Conservation (phyloP, 2,888 invertebrate genomes). For the Agrochola litura region DNA sequence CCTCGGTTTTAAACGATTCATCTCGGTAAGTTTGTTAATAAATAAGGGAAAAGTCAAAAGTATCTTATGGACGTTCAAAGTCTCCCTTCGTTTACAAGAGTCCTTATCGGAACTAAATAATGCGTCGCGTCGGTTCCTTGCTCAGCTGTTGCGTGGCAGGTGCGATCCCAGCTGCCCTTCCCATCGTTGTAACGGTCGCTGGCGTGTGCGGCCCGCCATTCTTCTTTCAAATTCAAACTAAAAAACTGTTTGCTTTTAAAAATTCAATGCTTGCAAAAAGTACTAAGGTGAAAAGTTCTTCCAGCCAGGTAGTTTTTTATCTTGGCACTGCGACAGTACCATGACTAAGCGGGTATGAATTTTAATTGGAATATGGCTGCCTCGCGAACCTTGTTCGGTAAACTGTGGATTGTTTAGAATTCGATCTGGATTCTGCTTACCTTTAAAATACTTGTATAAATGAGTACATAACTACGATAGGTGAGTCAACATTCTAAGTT, state of each 20-base stretch:
- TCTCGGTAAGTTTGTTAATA: conserved; percentile 2
- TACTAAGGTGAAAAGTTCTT: conserved; percentile 30
- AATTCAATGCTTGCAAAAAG: conserved; percentile 37
- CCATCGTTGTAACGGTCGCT: conserved; percentile 69
- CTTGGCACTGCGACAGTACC: conserved; percentile 50
- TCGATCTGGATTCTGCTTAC: conserved; percentile 28
- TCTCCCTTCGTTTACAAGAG: conserved; percentile 50
- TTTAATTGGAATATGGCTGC: conserved; percentile 64
- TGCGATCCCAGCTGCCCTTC: conserved; percentile 73
- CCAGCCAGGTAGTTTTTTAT: conserved; percentile 18
- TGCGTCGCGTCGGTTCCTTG: conserved; percentile 50
- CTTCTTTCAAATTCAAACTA: conserved; percentile 32
- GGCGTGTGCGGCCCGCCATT: conserved; percentile 61
- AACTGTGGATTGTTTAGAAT: conserved; percentile 56
- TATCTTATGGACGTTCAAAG: conserved; percentile 12
- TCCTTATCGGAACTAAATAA: conserved; percentile 49
- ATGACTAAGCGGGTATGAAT: conserved; percentile 65
- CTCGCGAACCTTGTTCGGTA: conserved; percentile 43
- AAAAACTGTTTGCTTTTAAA: conserved; percentile 43
- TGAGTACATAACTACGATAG: conserved; percentile 11
- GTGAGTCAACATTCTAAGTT: neutral
- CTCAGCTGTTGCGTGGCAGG: conserved; percentile 72
- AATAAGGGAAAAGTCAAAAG: neutral
- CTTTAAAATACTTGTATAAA: conserved; percentile 42
- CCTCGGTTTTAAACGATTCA: neutral